Conservation (phyloP, 2,888 invertebrate species). For the Cephonodes hylas region DNA sequence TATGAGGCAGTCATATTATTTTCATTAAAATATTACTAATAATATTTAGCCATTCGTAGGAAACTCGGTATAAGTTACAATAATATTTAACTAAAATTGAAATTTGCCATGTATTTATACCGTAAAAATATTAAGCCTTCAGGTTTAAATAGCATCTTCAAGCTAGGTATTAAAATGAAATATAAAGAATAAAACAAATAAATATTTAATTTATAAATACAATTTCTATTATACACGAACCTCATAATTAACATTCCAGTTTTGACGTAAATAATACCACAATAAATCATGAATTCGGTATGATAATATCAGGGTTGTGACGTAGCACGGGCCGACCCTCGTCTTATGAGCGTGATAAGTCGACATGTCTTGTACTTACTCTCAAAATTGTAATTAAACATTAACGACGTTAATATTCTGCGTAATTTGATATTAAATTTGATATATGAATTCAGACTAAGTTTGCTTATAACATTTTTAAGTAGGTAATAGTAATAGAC, state of each 20-base stretch:
- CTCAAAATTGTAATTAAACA: neutral
- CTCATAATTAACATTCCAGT: neutral
- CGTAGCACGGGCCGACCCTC: neutral
- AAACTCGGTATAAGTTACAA: no score
- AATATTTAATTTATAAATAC: neutral
- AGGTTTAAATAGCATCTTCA: no score
- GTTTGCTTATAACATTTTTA: neutral
- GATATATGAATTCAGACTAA: no score
- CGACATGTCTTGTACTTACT: neutral
- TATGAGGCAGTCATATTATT: no score
- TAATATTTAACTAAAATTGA: no score
- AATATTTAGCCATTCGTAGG: no score
- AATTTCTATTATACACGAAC: neutral
- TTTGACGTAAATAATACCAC: neutral
- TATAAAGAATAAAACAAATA: no score
- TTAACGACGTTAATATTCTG: neutral
- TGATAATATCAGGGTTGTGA: neutral
- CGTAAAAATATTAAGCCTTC: no score
- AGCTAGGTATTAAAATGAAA: no score
- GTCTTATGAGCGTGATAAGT: neutral
- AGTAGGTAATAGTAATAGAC: neutral
- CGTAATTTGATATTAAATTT: neutral
- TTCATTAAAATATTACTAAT: no score
- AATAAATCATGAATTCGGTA: neutral
- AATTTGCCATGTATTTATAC: no score